Evolutionary conservation across 2,113 vertebrate species (phyloP), one percentile per base, ranked within the genome.

Genomic region (Serinus canaria): DNA sequence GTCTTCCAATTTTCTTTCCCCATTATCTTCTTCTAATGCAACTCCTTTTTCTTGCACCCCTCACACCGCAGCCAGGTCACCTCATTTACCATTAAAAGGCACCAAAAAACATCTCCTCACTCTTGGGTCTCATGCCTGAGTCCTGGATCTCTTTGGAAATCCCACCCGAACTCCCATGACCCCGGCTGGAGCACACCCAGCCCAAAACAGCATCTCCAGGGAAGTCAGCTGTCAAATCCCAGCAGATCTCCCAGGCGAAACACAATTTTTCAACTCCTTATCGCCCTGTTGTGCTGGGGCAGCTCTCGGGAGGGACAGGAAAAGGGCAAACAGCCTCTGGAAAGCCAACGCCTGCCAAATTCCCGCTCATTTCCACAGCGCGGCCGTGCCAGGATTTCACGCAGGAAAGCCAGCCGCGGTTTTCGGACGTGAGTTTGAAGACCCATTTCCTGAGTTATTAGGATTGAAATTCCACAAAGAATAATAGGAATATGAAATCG

Each of bases 371-470:
- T 86, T 97, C 95, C 91, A 64, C 33, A 30, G 85, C 1, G 0
- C 0, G 1, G 67, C 22, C 0, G 52, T 90, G 92, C 90, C 90
- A 96, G 93, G 72, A 80, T 70, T 86, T 93, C 85, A 93, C 19
- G 2, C 60, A 83, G 90, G 70, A 84, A 92, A 92, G 60, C 27
- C 39, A 75, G 69, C 68, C 35, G 8, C 1, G 5, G 73, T 35
- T 94, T 59, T 75, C 7, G 1, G 83, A 96, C 13, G 73, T 94
- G 96, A 96, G 80, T 21, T 94, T 97, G 95, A 96, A 94, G 92
- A 74, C 86, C 87, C 86, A 49, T 94, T 97, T 97, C 95, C 96
- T 97, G 96, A 94, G 80, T 92, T 81, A 81, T 78, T 89, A 87
- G 91, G 83, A 67, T 60, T 56, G 86, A 90, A 93, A 89, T 95